Conservation (phyloP, 2,888 invertebrate genomes). For the Epinotia demarniana region DNA sequence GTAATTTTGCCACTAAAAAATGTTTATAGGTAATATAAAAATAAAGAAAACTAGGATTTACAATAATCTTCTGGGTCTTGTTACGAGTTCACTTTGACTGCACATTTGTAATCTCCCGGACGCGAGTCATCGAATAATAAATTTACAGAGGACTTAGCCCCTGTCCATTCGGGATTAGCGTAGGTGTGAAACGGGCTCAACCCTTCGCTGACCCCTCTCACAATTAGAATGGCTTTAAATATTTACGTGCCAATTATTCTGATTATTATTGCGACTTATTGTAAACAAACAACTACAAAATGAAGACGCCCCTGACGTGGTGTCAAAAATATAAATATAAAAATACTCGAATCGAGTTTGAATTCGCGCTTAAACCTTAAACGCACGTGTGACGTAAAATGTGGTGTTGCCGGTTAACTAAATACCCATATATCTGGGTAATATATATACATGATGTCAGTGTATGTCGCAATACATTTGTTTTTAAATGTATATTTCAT, state of each 20-base stretch:
- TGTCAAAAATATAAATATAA: not conserved
- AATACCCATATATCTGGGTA: not conserved
- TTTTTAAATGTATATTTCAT: slow-evolving; percentile 42
- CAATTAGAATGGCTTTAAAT: slow-evolving; percentile 20
- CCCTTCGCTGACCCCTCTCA: slow-evolving; percentile 47
- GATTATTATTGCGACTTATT: slow-evolving; percentile 6
- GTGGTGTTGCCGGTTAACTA: slow-evolving; percentile 5
- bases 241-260: slow-evolving; percentile 22
- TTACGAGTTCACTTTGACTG: slow-evolving; percentile 5
- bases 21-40: too few relatives aligned
- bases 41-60: not conserved
- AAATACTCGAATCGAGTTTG: not conserved
- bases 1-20: not conserved
- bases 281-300: not conserved
- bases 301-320: not conserved
- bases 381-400: not conserved
- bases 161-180: slow-evolving; percentile 47
- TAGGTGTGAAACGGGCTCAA: slow-evolving; percentile 60
- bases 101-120: slow-evolving; percentile 24
- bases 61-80: not conserved
- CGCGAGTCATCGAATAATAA: slow-evolving; percentile 40
- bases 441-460: not conserved
- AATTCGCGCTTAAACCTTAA: slow-evolving; percentile 1
- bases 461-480: not conserved
- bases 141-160: slow-evolving; percentile 55